Conservation (phyloP, 1,140 invertebrate genomes). For the Conopomorpha cramerella region DNA sequence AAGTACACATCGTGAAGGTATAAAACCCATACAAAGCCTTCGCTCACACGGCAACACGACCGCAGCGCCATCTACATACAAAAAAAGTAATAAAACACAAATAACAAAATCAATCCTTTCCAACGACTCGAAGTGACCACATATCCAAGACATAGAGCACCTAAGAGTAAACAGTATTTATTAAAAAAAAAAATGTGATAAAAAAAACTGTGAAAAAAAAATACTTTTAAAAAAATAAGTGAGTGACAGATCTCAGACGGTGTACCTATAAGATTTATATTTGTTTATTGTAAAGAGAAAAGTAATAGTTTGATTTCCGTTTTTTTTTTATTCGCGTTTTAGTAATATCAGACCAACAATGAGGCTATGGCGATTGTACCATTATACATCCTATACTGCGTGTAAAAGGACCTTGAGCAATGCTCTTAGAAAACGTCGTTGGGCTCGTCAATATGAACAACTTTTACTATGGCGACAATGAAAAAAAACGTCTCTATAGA, state of each 20-base stretch:
- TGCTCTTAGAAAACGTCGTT: no score
- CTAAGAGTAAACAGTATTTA: conserved; percentile 52
- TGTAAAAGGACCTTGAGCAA: no score
- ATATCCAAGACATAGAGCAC: conserved; percentile 32
- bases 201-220: conserved; percentile 44
- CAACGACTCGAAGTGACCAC: conserved; percentile 31
- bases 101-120: conserved; percentile 12
- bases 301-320: conserved; percentile 16
- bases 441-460: no score
- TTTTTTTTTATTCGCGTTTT: no score
- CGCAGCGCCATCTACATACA: conserved; percentile 11
- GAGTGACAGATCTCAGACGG: conserved; percentile 52
- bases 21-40: conserved; percentile 23
- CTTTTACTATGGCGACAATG: no score
- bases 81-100: conserved; percentile 4
- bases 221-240: conserved; percentile 39
- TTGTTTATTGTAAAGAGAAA: conserved; percentile 23
- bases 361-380: no score
- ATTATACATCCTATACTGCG: no score
- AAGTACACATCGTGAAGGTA: conserved; percentile 42
- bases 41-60: conserved; percentile 25
- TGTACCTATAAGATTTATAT: conserved; percentile 33
- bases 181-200: conserved; percentile 38
- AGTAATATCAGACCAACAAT: no score
- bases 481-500: no score